Evolutionary conservation across 2,888 invertebrate species (phyloP).

Genomic region (Acleris sparsana): DNA sequence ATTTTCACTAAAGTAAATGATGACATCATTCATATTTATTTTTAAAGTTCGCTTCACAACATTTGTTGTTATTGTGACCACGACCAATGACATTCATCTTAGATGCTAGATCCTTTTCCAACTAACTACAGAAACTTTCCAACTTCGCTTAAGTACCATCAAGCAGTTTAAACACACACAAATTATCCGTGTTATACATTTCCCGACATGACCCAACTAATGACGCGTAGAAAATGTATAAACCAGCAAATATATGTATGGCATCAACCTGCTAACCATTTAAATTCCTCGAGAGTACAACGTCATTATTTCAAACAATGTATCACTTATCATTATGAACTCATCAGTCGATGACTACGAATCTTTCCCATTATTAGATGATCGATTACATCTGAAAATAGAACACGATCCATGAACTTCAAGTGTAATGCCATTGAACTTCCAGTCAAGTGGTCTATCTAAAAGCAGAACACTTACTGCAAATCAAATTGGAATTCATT

Average conservation of each 20-base stretch:
- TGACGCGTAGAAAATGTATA: too few relatives aligned
- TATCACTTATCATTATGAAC: background rate
- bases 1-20: background rate
- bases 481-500: slow-evolving; percentile 6
- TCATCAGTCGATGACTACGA: background rate
- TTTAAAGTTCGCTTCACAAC: background rate
- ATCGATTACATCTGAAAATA: slow-evolving; percentile 24
- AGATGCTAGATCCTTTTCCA: too few relatives aligned
- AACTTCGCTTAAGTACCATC: too few relatives aligned
- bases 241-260: too few relatives aligned
- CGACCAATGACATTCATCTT: too few relatives aligned
- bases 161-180: too few relatives aligned
- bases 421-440: slow-evolving; percentile 31
- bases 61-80: too few relatives aligned
- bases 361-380: slow-evolving; percentile 19
- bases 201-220: too few relatives aligned
- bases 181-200: too few relatives aligned
- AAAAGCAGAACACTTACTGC: slow-evolving; percentile 21
- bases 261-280: too few relatives aligned
- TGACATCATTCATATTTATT: background rate
- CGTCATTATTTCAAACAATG: slow-evolving; percentile 2
- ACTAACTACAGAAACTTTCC: background rate
- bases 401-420: slow-evolving; percentile 21
- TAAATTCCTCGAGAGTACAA: background rate
- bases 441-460: slow-evolving; percentile 20